Conservation (phyloP, 2,113 vertebrate genomes). For the Pongo abelii region DNA sequence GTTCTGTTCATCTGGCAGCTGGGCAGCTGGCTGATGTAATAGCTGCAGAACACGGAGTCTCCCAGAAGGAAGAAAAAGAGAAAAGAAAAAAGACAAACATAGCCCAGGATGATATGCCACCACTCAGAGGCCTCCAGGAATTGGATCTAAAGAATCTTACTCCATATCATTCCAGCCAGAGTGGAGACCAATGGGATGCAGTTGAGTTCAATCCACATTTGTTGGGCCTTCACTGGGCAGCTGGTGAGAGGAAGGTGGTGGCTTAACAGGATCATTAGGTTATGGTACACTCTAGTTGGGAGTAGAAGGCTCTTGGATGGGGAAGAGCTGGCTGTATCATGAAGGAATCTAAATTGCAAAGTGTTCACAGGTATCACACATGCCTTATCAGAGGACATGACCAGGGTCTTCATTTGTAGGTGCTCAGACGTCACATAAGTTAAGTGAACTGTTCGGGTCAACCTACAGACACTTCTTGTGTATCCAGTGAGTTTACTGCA, state of each 20-base stretch:
- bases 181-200: neutral
- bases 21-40: constrained; percentile 27
- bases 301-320: neutral
- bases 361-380: neutral
- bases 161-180: neutral
- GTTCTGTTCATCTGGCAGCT: constrained; percentile 49
- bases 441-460: neutral
- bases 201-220: neutral
- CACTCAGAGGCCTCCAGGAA: neutral
- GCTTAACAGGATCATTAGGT: neutral
- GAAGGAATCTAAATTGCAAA: neutral
- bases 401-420: neutral
- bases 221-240: neutral
- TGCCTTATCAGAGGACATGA: neutral
- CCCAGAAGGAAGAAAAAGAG: constrained; percentile 30
- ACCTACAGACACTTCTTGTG: neutral
- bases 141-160: neutral
- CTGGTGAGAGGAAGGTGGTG: neutral
- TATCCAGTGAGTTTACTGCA: neutral
- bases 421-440: neutral
- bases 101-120: neutral
- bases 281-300: accelerated
- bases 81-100: neutral
- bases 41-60: constrained; percentile 54
- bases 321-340: neutral